phyloP scores from a whole-genome alignment of 2,113 vertebrate species.

The Urocynchramus pylzowi region DNA sequence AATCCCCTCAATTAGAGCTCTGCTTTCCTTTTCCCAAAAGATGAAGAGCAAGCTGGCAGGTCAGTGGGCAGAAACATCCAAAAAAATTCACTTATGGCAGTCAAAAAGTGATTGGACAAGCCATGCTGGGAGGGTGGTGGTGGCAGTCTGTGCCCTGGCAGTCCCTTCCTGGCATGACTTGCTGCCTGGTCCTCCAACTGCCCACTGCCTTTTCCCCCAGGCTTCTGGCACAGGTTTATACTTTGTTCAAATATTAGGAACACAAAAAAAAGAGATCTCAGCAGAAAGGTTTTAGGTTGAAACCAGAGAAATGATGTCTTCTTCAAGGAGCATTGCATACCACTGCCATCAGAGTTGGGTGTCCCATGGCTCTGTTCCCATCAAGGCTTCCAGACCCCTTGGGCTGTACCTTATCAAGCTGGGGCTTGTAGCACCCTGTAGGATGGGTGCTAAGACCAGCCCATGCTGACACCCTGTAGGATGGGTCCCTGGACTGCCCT shows the following conservation, averaged over 20 bases:
- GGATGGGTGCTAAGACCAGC: background rate
- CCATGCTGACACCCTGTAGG: background rate
- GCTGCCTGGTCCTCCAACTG: background rate
- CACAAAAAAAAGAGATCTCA: background rate
- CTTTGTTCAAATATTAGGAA: background rate
- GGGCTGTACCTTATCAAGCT: fast-evolving
- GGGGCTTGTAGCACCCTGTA: background rate
- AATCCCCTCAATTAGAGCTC: background rate
- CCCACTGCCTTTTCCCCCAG: background rate
- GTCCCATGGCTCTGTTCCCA: background rate
- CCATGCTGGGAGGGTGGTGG: background rate
- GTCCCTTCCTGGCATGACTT: fast-evolving
- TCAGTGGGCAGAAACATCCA: background rate
- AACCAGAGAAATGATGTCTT: background rate
- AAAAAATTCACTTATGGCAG: background rate
- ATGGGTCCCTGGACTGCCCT: background rate
- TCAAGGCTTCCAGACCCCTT: background rate
- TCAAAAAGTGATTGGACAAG: background rate
- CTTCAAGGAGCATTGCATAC: background rate
- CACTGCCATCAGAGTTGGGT: background rate
- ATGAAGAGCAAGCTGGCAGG: background rate
- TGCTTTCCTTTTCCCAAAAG: background rate
- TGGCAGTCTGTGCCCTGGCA: background rate
- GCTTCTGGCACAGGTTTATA: background rate
- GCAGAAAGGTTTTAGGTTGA: background rate